A percentile compares a stretch with the other conserved stretches of the same genome.
Conservation (phyloP, 2,113 vertebrate genomes). For the Onychostruthus taczanowskii region DNA sequence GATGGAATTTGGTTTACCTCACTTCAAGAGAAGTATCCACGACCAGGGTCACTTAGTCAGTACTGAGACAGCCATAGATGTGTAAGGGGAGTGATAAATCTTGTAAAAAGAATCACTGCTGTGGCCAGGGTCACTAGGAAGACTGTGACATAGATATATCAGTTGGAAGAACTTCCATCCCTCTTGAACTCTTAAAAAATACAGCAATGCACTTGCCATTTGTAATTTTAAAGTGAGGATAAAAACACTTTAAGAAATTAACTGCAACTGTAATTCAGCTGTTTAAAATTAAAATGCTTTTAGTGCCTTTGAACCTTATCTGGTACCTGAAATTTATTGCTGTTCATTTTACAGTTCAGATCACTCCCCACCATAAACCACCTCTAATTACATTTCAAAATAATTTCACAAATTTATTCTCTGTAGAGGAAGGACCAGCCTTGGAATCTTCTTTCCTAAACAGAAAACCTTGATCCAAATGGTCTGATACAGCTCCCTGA, state of each 20-base stretch:
- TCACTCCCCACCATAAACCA: not conserved
- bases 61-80: rapidly evolving
- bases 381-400: not conserved
- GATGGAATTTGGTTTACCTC: not conserved
- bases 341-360: not conserved
- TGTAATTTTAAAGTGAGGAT: not conserved
- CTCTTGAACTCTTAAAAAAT: not conserved
- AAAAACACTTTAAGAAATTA: not conserved
- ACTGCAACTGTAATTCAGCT: not conserved
- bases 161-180: not conserved
- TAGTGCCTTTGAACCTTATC: not conserved
- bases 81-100: not conserved
- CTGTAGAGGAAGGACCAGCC: not conserved
- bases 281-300: not conserved
- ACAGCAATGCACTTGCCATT: not conserved
- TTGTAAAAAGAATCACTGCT: not conserved
- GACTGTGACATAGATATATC: not conserved
- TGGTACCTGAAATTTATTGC: not conserved
- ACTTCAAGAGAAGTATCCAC: not conserved
- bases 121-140: not conserved
- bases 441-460: not conserved
- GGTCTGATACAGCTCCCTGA: not conserved
- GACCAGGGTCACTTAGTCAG: not conserved
- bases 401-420: not conserved
- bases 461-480: not conserved